Evolutionary conservation across 2,797 vertebrate genomes (phyloP).

Genomic region (Diceros bicornis): DNA sequence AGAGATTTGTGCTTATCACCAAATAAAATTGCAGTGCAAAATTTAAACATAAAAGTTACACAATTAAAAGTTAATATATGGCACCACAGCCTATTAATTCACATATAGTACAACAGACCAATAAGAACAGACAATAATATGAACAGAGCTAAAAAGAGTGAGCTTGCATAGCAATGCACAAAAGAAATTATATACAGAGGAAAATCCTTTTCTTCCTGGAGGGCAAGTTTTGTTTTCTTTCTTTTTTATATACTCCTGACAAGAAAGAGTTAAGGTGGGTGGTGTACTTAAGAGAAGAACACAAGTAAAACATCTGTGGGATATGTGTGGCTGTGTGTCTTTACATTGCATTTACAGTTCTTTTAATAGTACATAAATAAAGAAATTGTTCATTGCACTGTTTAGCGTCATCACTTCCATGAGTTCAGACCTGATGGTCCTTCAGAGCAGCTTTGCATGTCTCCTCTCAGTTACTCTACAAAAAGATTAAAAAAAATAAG

Average conservation of each 20-base stretch:
- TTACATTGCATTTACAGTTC: slow-evolving; percentile 99
- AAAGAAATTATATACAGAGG: slow-evolving; percentile 99
- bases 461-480: slow-evolving; percentile 95
- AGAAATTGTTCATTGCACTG: slow-evolving; percentile 95
- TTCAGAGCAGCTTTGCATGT: slow-evolving; percentile 91
- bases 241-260: slow-evolving; percentile 93
- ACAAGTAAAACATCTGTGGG: slow-evolving; percentile 94
- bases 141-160: slow-evolving; percentile 95
- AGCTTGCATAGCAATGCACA: slow-evolving; percentile 99
- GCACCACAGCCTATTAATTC: slow-evolving; percentile 99
- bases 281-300: slow-evolving; percentile 96
- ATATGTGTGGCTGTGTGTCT: slow-evolving; percentile 98
- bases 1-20: slow-evolving; percentile 99
- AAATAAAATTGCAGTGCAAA: slow-evolving; percentile 99
- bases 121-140: slow-evolving; percentile 95
- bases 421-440: slow-evolving; percentile 91
- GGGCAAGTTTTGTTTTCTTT: slow-evolving; percentile 88
- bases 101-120: slow-evolving; percentile 99
- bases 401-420: slow-evolving; percentile 92
- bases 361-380: slow-evolving; percentile 94
- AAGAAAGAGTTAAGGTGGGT: slow-evolving; percentile 97
- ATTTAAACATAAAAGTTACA: slow-evolving; percentile 98
- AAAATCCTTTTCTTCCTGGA: slow-evolving; percentile 93
- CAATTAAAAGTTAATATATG: slow-evolving; percentile 98
- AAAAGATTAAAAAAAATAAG: slow-evolving; percentile 69